phyloP scores from a whole-genome alignment of 2,797 vertebrate species.

The Gouania willdenowi region DNA sequence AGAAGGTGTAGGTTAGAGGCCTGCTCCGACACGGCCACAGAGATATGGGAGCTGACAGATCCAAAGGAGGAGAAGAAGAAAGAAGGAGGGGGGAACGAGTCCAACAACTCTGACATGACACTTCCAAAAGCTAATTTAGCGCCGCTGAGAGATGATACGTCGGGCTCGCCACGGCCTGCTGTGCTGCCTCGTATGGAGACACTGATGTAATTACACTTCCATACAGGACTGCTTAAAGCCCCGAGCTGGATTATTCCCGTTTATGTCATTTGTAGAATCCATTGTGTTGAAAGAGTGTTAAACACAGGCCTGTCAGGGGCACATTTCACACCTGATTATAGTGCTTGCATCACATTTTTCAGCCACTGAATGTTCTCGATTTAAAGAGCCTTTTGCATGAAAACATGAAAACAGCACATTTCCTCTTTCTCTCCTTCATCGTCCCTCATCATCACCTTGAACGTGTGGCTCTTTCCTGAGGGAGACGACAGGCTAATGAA shows the following conservation, averaged over 20 bases:
- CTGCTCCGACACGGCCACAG: conserved; percentile 50
- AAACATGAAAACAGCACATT: neutral
- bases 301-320: conserved; percentile 22
- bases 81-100: conserved; percentile 39
- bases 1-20: conserved; percentile 43
- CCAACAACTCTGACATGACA: conserved; percentile 67
- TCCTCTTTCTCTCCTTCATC: conserved; percentile 4
- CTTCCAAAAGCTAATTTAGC: conserved; percentile 72
- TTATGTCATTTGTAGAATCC: conserved; percentile 8
- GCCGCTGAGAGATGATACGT: conserved; percentile 53
- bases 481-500: conserved; percentile 54
- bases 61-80: neutral
- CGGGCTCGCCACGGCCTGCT: conserved; percentile 38
- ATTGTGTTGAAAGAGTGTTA: conserved; percentile 37
- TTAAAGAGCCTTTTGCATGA: neutral
- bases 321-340: conserved; percentile 24
- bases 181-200: conserved; percentile 32
- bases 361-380: too few relatives aligned
- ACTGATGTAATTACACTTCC: conserved; percentile 49
- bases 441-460: conserved; percentile 32
- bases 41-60: conserved; percentile 71
- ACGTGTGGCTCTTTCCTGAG: conserved; percentile 7
- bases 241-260: neutral
- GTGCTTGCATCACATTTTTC: too few relatives aligned
- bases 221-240: conserved; percentile 18